Evolutionary conservation across 2,113 vertebrate species (phyloP), one percentile per base, ranked within the genome.

Genomic region (Corapipo altera): DNA sequence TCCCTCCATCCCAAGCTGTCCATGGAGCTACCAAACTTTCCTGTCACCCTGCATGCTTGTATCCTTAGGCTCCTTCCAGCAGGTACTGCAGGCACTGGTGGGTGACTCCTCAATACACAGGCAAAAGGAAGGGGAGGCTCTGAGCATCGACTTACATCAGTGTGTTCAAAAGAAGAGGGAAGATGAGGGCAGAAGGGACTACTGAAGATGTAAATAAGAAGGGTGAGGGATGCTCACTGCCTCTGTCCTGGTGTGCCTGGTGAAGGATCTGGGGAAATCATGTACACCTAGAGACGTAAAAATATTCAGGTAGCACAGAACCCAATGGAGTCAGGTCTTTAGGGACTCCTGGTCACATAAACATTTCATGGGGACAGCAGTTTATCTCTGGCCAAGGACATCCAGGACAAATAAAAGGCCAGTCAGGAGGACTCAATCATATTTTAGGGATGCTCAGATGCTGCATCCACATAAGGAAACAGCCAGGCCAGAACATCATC

Each of bases 401-500:
- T 48, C 44, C 66, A 79, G 44, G 44, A 12, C 30, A 48, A 88
- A 82, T 20, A 23, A 64, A 70, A 12, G 7, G 39, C 39, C 55
- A 26, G n/a, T 76, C 11, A 9, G 59, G 59, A 85, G 43, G 35
- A 70, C 65, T 44, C 4, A 0, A 15, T 78, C 44, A 15, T 18
- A 6, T 75, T 84, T 83, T 44, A 43, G 59, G 46, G 51, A 37
- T 67, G 64, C 55, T 93, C 33, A 51, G 32, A 83, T 71, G 64
- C 90, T 85, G 52, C 65, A 52, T 46, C 44, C 57, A 35, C 41
- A 20, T 26, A 70, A 90, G 39, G 24, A 92, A 78, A 62, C n/a
- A 94, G 71, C 64, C 26, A 91, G 54, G 81, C 84, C 89, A 88
- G 72, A 54, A 59, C 23, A 86, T 67, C 11, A 35, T 91, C 65